Conservation (phyloP, 1,140 invertebrate species). For the Polypedilum vanderplanki region DNA sequence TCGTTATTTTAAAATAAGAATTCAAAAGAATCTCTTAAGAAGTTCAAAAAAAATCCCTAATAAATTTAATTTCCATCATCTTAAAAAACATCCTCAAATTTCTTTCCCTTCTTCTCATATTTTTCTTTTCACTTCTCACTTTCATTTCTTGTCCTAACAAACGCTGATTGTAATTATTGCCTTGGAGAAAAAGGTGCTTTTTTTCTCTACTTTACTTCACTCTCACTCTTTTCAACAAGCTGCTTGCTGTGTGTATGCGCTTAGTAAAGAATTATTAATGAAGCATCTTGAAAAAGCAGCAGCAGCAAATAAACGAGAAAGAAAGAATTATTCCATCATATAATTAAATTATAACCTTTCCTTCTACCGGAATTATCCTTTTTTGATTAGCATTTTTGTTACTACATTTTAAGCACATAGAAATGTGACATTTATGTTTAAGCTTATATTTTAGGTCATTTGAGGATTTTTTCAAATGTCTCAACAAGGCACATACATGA, state of each 20-base stretch:
- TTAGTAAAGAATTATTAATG: conserved; percentile 19
- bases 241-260: background rate
- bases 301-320: background rate
- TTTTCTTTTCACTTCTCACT: too few relatives aligned
- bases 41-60: too few relatives aligned
- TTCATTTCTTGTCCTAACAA: background rate
- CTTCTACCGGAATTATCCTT: conserved; percentile 8
- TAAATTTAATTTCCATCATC: too few relatives aligned
- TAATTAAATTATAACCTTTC: conserved; percentile 26
- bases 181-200: background rate
- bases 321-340: background rate
- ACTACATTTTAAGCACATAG: background rate
- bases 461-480: background rate
- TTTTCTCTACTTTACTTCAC: background rate
- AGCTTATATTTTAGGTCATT: too few relatives aligned
- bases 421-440: too few relatives aligned
- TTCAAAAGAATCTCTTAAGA: too few relatives aligned
- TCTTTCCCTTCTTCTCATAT: too few relatives aligned
- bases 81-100: too few relatives aligned
- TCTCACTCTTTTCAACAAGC: background rate
- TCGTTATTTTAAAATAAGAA: too few relatives aligned
- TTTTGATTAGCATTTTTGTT: conserved; percentile 9
- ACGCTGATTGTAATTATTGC: conserved; percentile 18
- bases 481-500: background rate
- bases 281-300: background rate